phyloP scores from a whole-genome alignment of 2,113 vertebrate species.

The Globicephala melas region DNA sequence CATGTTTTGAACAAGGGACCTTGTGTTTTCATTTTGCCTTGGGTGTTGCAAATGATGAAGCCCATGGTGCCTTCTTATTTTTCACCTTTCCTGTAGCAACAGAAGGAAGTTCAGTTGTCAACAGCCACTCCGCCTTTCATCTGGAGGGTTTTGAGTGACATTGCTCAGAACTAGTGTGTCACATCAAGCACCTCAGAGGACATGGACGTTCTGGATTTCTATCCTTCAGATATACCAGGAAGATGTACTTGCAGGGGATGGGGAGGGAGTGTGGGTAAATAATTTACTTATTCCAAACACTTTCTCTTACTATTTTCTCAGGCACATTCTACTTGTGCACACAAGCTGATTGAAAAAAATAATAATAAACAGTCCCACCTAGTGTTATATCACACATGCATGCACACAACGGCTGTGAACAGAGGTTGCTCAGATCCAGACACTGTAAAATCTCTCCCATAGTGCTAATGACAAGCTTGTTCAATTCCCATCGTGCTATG shows the following conservation, averaged over 20 bases:
- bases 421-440: background rate
- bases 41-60: too few relatives aligned
- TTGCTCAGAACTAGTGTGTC: background rate
- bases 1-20: background rate
- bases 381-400: background rate
- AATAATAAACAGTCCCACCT: background rate
- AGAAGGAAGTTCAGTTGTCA: background rate
- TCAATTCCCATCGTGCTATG: background rate
- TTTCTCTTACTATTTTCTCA: background rate
- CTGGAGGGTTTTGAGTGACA: background rate
- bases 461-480: background rate
- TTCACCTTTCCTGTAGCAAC: too few relatives aligned
- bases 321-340: background rate
- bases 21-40: background rate
- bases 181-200: too few relatives aligned
- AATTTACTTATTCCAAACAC: background rate
- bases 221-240: background rate
- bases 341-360: background rate
- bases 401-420: background rate
- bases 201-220: background rate
- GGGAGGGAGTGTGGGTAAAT: background rate
- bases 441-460: background rate
- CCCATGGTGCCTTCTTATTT: background rate
- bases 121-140: fast-evolving
- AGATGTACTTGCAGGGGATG: too few relatives aligned